Evolutionary conservation across 2,113 vertebrate genomes (phyloP).

Genomic region (Galeopterus variegatus): DNA sequence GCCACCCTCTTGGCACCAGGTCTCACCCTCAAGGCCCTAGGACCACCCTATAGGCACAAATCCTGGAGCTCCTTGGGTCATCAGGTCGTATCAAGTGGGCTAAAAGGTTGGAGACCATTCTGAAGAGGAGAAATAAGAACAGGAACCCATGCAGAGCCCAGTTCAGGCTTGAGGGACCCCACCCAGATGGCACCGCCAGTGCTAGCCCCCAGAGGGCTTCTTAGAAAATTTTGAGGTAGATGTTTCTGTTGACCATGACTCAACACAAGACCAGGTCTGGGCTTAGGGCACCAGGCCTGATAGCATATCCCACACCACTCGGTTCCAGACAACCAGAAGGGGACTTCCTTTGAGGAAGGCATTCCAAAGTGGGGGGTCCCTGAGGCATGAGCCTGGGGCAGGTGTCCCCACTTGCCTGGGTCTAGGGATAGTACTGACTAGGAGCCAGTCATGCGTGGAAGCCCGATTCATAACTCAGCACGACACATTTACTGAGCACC

Average conservation of each 20-base stretch:
- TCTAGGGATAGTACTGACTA: neutral
- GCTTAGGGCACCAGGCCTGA: neutral
- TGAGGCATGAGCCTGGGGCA: neutral
- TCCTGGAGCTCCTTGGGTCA: too few relatives aligned
- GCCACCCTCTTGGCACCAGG: too few relatives aligned
- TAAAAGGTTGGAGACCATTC: neutral
- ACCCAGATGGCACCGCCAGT: too few relatives aligned
- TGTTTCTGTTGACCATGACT: neutral
- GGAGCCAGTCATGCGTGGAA: neutral
- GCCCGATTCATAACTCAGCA: neutral
- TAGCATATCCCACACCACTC: neutral
- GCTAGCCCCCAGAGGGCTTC: neutral
- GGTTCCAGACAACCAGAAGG: neutral
- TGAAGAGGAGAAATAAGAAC: neutral
- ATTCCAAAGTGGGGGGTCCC: neutral
- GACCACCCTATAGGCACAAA: too few relatives aligned
- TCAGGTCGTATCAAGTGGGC: too few relatives aligned
- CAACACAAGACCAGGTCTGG: too few relatives aligned
- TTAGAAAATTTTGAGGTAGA: slow-evolving; percentile 9
- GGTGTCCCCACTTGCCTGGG: neutral
- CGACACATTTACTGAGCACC: neutral
- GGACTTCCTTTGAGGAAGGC: neutral
- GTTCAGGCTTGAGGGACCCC: neutral
- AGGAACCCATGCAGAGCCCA: neutral
- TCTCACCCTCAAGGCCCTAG: too few relatives aligned